Conservation (phyloP, 1,140 invertebrate genomes). For the Ptiloglossa arizonensis region DNA sequence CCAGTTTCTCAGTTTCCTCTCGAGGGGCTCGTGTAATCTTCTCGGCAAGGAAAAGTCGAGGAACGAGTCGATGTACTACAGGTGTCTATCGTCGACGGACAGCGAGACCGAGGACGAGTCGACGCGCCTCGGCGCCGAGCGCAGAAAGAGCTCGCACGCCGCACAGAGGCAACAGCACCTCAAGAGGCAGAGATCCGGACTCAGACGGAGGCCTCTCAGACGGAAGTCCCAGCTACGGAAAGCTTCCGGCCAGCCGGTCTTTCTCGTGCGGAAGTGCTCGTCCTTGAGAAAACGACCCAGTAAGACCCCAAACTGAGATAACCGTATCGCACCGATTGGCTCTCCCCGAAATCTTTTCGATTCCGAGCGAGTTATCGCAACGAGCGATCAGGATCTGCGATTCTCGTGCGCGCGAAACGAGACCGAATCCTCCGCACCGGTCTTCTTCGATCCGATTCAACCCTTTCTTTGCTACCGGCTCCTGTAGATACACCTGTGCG, state of each 20-base stretch:
- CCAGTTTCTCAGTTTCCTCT: slow-evolving; percentile 75
- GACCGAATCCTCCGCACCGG: too few species aligned
- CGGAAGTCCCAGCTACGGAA: slow-evolving; percentile 76
- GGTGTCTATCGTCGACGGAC: slow-evolving; percentile 73
- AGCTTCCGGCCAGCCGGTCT: slow-evolving; percentile 76
- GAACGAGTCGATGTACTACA: slow-evolving; percentile 50
- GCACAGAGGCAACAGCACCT: slow-evolving; percentile 46
- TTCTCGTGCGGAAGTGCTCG: slow-evolving; percentile 77
- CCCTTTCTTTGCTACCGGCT: too few species aligned
- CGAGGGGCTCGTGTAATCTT: slow-evolving; percentile 54
- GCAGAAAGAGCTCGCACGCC: slow-evolving; percentile 41
- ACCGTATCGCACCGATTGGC: too few species aligned
- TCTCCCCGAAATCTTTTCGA: too few species aligned
- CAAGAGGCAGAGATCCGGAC: slow-evolving; percentile 58
- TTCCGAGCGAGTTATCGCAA: too few species aligned
- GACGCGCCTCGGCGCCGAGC: slow-evolving; percentile 21
- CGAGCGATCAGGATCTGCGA: too few species aligned
- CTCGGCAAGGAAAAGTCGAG: slow-evolving; percentile 43
- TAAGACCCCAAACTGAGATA: slow-evolving; percentile 67
- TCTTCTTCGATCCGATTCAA: too few species aligned
- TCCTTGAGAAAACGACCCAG: slow-evolving; percentile 78
- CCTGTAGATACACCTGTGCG: too few species aligned
- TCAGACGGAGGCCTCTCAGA: slow-evolving; percentile 74
- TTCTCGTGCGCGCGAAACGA: too few species aligned
- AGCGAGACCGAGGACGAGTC: slow-evolving; percentile 66